These are phyloP conservation scores for Phyto melanocephala DNA, from an alignment of 2,888 invertebrate species.

Conservation along the genomic window DNA sequence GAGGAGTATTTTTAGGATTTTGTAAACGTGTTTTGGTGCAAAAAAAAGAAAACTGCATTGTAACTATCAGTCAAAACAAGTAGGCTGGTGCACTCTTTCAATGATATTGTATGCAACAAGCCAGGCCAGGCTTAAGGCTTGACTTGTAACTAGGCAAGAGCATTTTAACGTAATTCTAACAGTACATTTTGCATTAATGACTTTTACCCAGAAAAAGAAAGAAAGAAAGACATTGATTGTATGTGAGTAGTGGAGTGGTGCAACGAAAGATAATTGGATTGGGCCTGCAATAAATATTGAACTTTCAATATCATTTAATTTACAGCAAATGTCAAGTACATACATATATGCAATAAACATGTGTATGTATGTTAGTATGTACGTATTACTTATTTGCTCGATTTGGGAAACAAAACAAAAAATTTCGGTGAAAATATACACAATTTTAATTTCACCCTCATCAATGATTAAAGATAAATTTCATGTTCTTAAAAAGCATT, in stretches of 20 bases:
- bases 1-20: neutral
- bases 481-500: conserved; percentile 23
- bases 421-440: neutral
- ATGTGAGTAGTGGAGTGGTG: too few relatives aligned
- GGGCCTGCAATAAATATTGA: neutral
- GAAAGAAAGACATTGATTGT: too few relatives aligned
- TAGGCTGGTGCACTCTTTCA: neutral
- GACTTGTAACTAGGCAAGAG: neutral
- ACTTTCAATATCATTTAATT: neutral
- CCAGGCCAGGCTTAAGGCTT: neutral
- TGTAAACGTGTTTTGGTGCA: conserved; percentile 2
- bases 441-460: conserved; percentile 19
- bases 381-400: too few relatives aligned
- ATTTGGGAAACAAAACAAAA: too few relatives aligned
- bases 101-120: neutral
- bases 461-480: conserved; percentile 29
- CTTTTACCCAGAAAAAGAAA: neutral
- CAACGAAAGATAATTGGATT: too few relatives aligned
- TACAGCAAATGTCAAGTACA: too few relatives aligned
- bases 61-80: conserved; percentile 10
- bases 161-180: neutral
- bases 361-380: too few relatives aligned
- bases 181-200: neutral
- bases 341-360: too few relatives aligned
- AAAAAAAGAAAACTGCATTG: neutral